Base-by-base conservation (phyloP, 2,113 vertebrate species). In the Felis chaus region DNA sequence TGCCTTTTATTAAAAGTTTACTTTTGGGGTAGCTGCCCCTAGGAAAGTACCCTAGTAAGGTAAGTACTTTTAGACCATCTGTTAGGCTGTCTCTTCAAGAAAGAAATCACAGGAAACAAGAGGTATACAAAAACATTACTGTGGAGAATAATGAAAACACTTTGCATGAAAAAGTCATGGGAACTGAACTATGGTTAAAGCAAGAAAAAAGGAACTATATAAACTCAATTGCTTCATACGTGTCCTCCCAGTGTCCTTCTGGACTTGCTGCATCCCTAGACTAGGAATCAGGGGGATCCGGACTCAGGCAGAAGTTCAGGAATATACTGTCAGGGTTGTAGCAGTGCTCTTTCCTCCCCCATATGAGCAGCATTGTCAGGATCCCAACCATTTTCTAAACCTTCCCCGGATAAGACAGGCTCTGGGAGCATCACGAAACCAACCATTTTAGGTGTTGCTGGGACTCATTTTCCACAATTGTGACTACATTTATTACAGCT, bases 61-160 rank as follows among this genome's bases (percentile, higher is more conserved):
- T 29, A 66, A 45, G 31, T 86, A 63, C 15, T 69, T 91, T 96
- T n/a, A 94, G 23, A 11, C 5, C 27, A 39, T 36, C 12, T 61
- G 13, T 23, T 82, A 81, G 11, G 5, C 76, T 81, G 19, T 78
- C 63, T 95, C 39, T 80, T 93, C 48, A 18, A 84, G 50, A 53
- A 23, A 88, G 9, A 87, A 63, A 71, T 4, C 7, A 27, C 23
- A 27, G 23, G 68, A 79, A 69, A 25, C 16, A 39, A 73, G 11
- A 8, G 23, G 19, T 19, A 19, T 29, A 63, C 57, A 92, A 97
- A 98, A 98, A 96, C 94, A 96, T 89, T 97, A 92, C 81, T 95
- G 61, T 98, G 12, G 97, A 98, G 95, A 96, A 93, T 57, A 92
- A 98, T 91, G 81, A 95, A 96, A 98, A 94, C 94, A 39, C 73